These are phyloP conservation scores for Otocyon megalotis DNA, from an alignment of 2,113 vertebrate genomes.

Conservation along the genomic window DNA sequence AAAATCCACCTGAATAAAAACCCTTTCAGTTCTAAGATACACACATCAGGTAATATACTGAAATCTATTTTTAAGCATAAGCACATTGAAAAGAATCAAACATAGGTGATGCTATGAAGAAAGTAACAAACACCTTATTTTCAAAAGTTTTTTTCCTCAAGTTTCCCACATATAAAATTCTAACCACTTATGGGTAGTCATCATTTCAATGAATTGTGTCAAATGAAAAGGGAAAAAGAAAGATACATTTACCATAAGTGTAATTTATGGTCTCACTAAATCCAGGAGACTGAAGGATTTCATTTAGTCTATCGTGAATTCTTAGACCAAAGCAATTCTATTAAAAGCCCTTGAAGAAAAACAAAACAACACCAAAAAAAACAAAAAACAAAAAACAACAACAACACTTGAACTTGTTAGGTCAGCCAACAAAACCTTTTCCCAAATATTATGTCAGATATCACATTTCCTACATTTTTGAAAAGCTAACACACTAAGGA, in stretches of 20 bases:
- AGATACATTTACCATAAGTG: constrained; percentile 51
- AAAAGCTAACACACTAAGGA: neutral
- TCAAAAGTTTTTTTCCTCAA: constrained; percentile 41
- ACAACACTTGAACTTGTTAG: neutral
- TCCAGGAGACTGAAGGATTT: constrained; percentile 76
- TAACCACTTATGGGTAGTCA: constrained; percentile 55
- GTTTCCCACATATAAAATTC: constrained; percentile 68
- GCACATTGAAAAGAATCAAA: constrained; percentile 32
- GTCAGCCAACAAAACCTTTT: constrained; percentile 65
- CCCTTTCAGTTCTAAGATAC: neutral
- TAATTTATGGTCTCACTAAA: constrained; percentile 81
- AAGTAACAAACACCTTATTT: constrained; percentile 41
- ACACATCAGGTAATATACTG: neutral
- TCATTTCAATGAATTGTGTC: constrained; percentile 73
- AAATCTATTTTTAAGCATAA: constrained; percentile 50
- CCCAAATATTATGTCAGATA: constrained; percentile 52
- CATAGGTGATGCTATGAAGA: neutral
- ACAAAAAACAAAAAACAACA: accelerated
- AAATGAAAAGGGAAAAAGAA: constrained; percentile 68
- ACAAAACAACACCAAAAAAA: too few species aligned
- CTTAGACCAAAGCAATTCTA: constrained; percentile 72
- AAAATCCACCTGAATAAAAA: constrained; percentile 47
- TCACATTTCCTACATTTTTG: neutral
- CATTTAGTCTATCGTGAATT: constrained; percentile 73
- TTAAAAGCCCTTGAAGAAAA: constrained; percentile 50